phyloP scores from a whole-genome alignment of 1,140 invertebrate genomes.

The Panagrolaimus sp. region DNA sequence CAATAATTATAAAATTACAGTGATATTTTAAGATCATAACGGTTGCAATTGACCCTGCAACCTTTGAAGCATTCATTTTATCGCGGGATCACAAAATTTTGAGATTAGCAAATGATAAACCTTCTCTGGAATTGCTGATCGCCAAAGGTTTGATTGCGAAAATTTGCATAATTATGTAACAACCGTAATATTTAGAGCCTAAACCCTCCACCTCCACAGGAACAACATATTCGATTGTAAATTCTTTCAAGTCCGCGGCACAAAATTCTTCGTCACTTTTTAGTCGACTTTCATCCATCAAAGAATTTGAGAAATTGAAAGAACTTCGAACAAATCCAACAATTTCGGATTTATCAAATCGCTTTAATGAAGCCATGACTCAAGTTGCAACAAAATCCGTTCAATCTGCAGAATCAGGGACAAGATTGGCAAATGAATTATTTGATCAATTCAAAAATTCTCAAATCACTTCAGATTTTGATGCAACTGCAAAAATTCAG shows the following conservation, averaged over 20 bases:
- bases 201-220: neutral
- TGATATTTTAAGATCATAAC: neutral
- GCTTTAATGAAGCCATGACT: too few species aligned
- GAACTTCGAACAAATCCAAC: neutral
- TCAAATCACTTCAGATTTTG: neutral
- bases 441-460: constrained; percentile 7
- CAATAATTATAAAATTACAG: too few species aligned
- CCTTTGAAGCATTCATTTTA: neutral
- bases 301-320: neutral
- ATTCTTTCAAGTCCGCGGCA: neutral
- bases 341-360: neutral
- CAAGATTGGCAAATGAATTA: neutral
- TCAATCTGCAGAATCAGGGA: neutral
- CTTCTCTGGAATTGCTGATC: too few species aligned
- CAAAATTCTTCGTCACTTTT: neutral
- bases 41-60: neutral
- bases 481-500: neutral
- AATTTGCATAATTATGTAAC: neutral
- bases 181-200: neutral
- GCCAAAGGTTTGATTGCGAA: too few species aligned
- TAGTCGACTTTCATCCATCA: neutral
- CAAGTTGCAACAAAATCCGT: neutral
- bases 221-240: constrained; percentile 3
- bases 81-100: neutral
- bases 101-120: neutral